These are phyloP conservation scores for Metalampra italica DNA, from an alignment of 2,888 invertebrate genomes.

Conservation along the genomic window DNA sequence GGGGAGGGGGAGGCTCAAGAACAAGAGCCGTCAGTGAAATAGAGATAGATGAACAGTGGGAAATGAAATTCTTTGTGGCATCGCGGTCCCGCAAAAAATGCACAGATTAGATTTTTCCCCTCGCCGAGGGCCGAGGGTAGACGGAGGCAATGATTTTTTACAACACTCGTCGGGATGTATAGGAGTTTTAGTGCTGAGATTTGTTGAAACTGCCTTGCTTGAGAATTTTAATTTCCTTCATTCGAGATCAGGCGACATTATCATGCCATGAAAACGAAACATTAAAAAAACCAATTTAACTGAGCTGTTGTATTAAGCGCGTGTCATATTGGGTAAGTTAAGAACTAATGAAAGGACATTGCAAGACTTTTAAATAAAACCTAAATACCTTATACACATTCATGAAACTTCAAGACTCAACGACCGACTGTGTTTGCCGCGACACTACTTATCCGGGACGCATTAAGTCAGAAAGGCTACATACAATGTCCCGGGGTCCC, in stretches of 20 bases:
- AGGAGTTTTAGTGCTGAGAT: constrained; percentile 74
- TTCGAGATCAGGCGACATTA: constrained; percentile 26
- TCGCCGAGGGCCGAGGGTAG: constrained; percentile 69
- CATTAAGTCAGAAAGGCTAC: constrained; percentile 52
- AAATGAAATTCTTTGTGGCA: constrained; percentile 80
- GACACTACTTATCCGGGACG: constrained; percentile 21
- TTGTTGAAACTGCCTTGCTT: constrained; percentile 74
- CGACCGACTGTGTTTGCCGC: neutral
- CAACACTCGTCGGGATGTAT: constrained; percentile 72
- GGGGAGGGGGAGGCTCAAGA: constrained; percentile 57
- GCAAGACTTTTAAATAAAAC: too few species aligned
- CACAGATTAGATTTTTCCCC: constrained; percentile 79
- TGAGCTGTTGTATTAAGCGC: neutral
- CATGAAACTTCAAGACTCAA: too few species aligned
- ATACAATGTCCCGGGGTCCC: constrained; percentile 55
- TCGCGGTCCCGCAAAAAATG: constrained; percentile 80
- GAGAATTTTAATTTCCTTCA: constrained; percentile 76
- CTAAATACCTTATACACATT: too few species aligned
- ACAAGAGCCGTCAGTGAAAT: constrained; percentile 79
- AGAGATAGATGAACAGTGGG: constrained; percentile 80
- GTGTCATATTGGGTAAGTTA: neutral
- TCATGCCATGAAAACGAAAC: neutral
- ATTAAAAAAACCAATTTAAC: neutral
- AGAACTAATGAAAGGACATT: neutral
- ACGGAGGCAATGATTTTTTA: constrained; percentile 78